A percentile compares a stretch with the other conserved stretches of the same genome.
phyloP scores from a whole-genome alignment of 2,113 vertebrate species.

The Xenopus borealis region DNA sequence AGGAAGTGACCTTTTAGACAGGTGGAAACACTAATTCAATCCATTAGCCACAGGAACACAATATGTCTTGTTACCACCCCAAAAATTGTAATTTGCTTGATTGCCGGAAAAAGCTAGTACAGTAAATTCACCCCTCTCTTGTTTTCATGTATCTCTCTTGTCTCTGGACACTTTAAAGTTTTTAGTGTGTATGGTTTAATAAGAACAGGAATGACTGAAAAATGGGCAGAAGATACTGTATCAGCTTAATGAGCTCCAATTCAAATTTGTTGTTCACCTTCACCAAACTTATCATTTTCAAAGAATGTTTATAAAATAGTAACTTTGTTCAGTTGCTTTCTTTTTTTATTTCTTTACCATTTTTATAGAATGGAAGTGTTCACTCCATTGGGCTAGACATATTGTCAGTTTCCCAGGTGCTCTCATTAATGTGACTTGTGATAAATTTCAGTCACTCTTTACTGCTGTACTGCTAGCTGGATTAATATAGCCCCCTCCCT shows the following conservation, averaged over 20 bases:
- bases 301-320: too few relatives aligned
- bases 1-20: conserved; percentile 44
- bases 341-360: too few relatives aligned
- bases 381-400: too few relatives aligned
- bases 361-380: too few relatives aligned
- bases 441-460: too few relatives aligned
- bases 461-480: too few relatives aligned
- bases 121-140: conserved; percentile 28
- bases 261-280: not conserved
- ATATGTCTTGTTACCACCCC: conserved; percentile 36
- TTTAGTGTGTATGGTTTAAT: not conserved
- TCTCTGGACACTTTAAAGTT: conserved; percentile 14
- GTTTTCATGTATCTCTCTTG: conserved; percentile 2
- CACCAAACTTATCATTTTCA: too few relatives aligned
- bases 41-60: conserved; percentile 36
- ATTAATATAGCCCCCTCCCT: too few relatives aligned
- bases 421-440: too few relatives aligned
- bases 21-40: conserved; percentile 42
- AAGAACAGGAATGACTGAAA: too few relatives aligned
- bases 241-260: not conserved
- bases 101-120: conserved; percentile 25
- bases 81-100: conserved; percentile 37
- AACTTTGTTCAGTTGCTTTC: too few relatives aligned
- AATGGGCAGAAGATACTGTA: not conserved
- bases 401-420: too few relatives aligned